These are phyloP conservation scores for Eucriotettix oculatus DNA, from an alignment of 2,888 invertebrate genomes.

Conservation along the genomic window DNA sequence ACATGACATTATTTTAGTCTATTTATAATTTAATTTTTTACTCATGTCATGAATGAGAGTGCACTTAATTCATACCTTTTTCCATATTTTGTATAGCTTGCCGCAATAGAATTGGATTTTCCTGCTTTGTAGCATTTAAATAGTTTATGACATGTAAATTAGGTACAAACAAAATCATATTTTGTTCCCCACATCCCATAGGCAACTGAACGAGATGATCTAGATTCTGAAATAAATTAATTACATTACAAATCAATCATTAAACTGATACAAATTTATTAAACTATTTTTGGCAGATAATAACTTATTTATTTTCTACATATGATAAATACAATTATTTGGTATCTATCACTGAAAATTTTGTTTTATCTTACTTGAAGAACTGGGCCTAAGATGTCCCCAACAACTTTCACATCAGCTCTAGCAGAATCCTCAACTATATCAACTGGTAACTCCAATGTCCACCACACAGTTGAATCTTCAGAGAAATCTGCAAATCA, in stretches of 20 bases:
- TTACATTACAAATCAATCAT: no score
- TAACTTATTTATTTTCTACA: no score
- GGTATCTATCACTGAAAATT: no score
- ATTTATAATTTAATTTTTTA: neutral
- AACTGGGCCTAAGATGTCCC: constrained; percentile 46
- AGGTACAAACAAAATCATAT: constrained; percentile 59
- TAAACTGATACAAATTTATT: no score
- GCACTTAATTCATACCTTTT: constrained; percentile 26
- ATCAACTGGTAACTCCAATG: constrained; percentile 31
- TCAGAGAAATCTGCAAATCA: constrained; percentile 5
- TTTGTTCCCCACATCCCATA: constrained; percentile 68
- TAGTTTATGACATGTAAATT: constrained; percentile 52
- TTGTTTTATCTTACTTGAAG: constrained; percentile 22
- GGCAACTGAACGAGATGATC: constrained; percentile 49
- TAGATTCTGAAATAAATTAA: constrained; percentile 31
- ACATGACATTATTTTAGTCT: no score
- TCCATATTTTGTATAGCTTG: constrained; percentile 37
- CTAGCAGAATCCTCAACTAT: constrained; percentile 45
- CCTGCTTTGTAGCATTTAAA: constrained; percentile 33
- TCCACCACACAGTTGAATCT: constrained; percentile 22
- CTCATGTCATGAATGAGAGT: neutral
- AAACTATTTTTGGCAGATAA: no score
- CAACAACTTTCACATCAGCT: constrained; percentile 41
- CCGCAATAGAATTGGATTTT: constrained; percentile 34
- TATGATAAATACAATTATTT: no score